A percentile compares a stretch with the other conserved stretches of the same genome.
phyloP scores from a whole-genome alignment of 2,113 vertebrate species.

The Siphamia tubifer region DNA sequence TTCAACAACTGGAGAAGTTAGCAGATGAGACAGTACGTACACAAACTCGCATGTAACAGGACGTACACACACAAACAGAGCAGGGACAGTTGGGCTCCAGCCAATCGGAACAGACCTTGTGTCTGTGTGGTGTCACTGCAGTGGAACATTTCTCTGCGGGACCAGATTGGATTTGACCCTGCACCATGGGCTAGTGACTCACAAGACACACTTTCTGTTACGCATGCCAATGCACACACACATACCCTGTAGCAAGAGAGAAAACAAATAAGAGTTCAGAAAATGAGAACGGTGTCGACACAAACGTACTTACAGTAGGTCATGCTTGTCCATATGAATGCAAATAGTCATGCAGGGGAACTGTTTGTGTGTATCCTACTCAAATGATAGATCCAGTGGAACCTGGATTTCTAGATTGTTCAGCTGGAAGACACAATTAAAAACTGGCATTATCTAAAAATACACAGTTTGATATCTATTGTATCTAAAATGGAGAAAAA shows the following conservation, averaged over 20 bases:
- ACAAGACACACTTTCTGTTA: conserved; percentile 7
- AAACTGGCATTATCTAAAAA: conserved; percentile 40
- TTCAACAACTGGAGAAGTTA: conserved; percentile 97
- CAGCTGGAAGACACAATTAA: neutral
- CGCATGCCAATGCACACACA: neutral
- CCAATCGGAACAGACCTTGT: conserved; percentile 63
- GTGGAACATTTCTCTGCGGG: conserved; percentile 79
- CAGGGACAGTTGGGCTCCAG: conserved; percentile 50
- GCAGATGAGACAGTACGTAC: conserved; percentile 89
- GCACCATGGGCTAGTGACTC: conserved; percentile 62
- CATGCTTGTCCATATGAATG: neutral
- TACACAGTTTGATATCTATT: conserved; percentile 29
- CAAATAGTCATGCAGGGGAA: neutral
- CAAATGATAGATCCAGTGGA: conserved; percentile 44
- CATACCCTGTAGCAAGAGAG: neutral
- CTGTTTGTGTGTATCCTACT: conserved; percentile 1
- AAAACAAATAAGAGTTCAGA: neutral
- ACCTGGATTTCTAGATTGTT: conserved; percentile 1
- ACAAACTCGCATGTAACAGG: neutral
- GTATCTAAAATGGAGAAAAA: neutral
- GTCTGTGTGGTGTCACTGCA: conserved; percentile 65
- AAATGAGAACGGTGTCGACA: neutral
- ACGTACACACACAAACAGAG: neutral
- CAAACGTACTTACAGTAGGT: conserved; percentile 1
- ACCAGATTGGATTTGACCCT: conserved; percentile 77